Base-by-base conservation (phyloP, 2,797 vertebrate species). In the Aplochiton taeniatus region DNA sequence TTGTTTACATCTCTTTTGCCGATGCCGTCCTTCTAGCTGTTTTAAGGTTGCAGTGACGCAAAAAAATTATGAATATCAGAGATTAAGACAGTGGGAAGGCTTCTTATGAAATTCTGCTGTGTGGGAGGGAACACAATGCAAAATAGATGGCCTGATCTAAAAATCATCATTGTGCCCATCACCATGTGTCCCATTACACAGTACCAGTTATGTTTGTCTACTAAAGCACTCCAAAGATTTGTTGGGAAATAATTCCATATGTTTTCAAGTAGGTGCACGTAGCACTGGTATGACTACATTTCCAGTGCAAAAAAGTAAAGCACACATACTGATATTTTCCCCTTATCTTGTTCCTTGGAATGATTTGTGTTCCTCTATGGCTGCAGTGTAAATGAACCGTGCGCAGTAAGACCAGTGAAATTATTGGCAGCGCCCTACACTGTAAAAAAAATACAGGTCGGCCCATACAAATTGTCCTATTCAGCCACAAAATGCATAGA, bases 391-490 rank as follows among this genome's bases (percentile, higher is more conserved):
- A 44, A 20, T 18, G 17, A 17, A 51, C 31, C 53, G 14, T 46
- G 61, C n/a, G n/a, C n/a, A n/a, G 55, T 70, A 65, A 63, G 45
- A 69, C 45, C 3, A 45, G 53, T 66, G 57, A 55, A 57, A 68
- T 52, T 66, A 76, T 14, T 61, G 65, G 47, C 72, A 73, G 68
- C 18, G 48, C 16, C 20, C 60, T 14, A 13, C 41, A 54, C 69
- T 57, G 58, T 70, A 65, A 74, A 83, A 78, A 72, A 78, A 72
- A 81, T 17, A 78, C 67, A 80, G 70, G 62, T 76, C 69, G 72
- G 51, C 58, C 50, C 12, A 13, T 42, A 62, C 67, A 75, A 84
- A 62, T 18, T 48, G 52, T 18, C n/a, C 8, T 52, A 16, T 57
- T 47, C 48, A 51, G 56, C 63, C 46, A 4, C 50, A 63, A 63